Evolutionary conservation across 2,888 invertebrate species (phyloP), one percentile per base, ranked within the genome.

Genomic region (Anarsia innoxiella): DNA sequence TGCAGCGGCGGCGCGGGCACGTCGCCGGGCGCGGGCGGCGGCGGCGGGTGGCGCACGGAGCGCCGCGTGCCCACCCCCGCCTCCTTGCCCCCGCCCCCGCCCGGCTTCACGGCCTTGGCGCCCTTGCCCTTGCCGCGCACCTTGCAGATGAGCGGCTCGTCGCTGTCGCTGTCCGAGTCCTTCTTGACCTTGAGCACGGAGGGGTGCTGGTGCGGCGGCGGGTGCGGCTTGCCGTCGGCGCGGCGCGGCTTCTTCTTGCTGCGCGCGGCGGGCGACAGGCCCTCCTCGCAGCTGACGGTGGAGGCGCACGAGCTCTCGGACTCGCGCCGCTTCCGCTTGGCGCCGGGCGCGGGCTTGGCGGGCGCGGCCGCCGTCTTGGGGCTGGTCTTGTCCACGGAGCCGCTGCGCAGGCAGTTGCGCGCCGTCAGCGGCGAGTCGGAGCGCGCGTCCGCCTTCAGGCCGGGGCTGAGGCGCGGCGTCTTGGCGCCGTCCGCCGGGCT

Each of bases 101-200:
- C 13, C 48, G 46, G n/a, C n/a, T n/a, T n/a, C n/a, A n/a, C n/a
- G 2, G 56, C 48, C 34, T 55, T 52, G 15, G 52, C 51, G 48
- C 58, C 42, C 36, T 36, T 36, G 34, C 56, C 57, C 49, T 76
- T 82, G 38, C 77, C 82, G 35, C 92, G 82, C 71, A 91, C 88
- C 78, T 93, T 88, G 52, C 90, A 89, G 47, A 92, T 91, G 41
- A 93, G 79, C 38, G 93, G 93, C 73, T 94, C 93, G 66, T 94
- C 94, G 46, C 90, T 91, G 60, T 94, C 94, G 34, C 93, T 93
- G 57, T 89, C 89, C 26, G 90, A 89, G 53, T 93, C 93, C 60
- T 89, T 89, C 53, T 86, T 79, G 55, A 78, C 62, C 73, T 84
- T 83, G 60, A 67, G 60, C 8, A 55, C 54, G 64, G 54, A 86